These are phyloP conservation scores for Hippocampus barbouri DNA, from an alignment of 2,113 vertebrate species.

Conservation along the genomic window DNA sequence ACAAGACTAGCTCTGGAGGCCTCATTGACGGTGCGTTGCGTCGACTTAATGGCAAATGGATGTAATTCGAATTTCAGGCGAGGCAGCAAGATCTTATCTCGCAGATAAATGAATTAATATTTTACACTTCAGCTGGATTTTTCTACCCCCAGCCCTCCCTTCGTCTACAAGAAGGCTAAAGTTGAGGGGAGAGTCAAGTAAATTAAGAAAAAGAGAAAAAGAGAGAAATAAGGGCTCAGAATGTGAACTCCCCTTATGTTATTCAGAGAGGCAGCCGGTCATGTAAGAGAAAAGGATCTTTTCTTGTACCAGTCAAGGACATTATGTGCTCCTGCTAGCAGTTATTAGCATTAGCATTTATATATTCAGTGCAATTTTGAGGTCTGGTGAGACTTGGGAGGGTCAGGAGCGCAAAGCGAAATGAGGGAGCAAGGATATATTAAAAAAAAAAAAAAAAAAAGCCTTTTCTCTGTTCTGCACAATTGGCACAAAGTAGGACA, in stretches of 20 bases:
- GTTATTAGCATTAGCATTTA: constrained; percentile 78
- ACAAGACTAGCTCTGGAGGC: constrained; percentile 61
- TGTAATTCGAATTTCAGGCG: constrained; percentile 71
- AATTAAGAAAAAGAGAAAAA: constrained; percentile 66
- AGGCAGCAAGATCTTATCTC: constrained; percentile 73
- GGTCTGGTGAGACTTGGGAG: constrained; percentile 71
- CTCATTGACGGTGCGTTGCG: constrained; percentile 59
- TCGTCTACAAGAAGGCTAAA: constrained; percentile 53
- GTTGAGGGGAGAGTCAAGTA: constrained; percentile 63
- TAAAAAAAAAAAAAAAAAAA: constrained; percentile 31
- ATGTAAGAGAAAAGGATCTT: constrained; percentile 72
- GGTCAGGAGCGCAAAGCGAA: constrained; percentile 68
- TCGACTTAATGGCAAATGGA: constrained; percentile 73
- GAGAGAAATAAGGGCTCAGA: constrained; percentile 61
- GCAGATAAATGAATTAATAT: constrained; percentile 79
- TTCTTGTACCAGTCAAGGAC: constrained; percentile 77
- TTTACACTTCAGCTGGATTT: constrained; percentile 70
- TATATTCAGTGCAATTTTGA: constrained; percentile 78
- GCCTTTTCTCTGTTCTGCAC: constrained; percentile 60
- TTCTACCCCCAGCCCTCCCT: constrained; percentile 5
- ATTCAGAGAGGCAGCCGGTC: constrained; percentile 75
- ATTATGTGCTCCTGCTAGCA: constrained; percentile 73
- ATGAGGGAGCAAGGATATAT: constrained; percentile 58
- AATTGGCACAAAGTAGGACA: constrained; percentile 66
- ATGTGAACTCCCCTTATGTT: constrained; percentile 73